Conservation (phyloP, 2,113 vertebrate genomes). For the Neolamprologus devosi region DNA sequence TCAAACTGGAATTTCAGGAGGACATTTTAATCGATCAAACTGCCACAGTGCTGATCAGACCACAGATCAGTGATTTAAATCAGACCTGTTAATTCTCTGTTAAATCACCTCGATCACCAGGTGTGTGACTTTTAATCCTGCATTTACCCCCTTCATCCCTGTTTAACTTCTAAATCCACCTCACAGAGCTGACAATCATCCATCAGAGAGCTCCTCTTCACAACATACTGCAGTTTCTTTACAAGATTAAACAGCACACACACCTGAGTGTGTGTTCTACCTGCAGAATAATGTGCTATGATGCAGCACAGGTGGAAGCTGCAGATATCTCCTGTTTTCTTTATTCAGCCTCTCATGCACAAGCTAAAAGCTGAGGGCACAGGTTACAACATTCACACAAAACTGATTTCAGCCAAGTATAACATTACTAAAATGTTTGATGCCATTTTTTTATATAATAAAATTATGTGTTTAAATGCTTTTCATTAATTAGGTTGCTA, state of each 20-base stretch:
- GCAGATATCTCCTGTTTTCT: background rate
- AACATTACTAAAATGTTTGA: background rate
- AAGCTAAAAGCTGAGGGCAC: background rate
- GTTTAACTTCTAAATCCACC: background rate
- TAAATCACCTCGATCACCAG: background rate
- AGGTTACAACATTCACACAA: background rate
- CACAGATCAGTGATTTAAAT: background rate
- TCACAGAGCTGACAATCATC: background rate
- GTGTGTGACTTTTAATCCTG: background rate
- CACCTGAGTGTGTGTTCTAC: background rate
- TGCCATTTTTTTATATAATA: background rate
- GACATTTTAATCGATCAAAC: background rate
- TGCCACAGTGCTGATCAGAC: background rate
- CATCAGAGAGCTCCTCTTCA: background rate
- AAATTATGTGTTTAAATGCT: background rate
- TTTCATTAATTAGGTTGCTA: background rate
- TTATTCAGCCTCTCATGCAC: background rate
- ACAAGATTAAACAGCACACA: background rate
- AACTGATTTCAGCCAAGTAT: background rate
- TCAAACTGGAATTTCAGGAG: background rate
- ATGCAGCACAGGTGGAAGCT: background rate
- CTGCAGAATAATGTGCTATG: background rate
- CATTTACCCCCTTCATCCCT: background rate
- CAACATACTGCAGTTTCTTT: background rate
- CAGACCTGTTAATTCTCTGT: background rate